Conservation (phyloP, 2,888 invertebrate species). For the Meteorus colon region DNA sequence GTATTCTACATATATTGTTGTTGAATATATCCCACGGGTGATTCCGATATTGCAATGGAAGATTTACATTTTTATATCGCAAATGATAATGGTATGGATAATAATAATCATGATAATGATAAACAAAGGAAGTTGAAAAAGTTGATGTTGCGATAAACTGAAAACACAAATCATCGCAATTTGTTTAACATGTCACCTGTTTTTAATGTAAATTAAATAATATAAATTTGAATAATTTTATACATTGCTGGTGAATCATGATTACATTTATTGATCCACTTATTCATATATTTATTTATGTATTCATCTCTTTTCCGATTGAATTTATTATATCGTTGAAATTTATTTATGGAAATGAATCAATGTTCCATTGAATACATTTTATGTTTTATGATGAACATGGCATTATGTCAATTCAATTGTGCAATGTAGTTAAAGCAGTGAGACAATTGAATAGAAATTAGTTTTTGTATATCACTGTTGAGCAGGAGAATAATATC, state of each 20-base stretch:
- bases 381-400: background rate
- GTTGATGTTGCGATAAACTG: background rate
- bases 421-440: background rate
- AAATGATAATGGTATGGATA: conserved; percentile 28
- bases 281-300: too few relatives aligned
- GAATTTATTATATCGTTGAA: background rate
- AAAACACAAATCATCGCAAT: background rate
- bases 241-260: background rate
- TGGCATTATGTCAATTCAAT: conserved; percentile 26
- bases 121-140: conserved; percentile 10
- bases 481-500: too few relatives aligned
- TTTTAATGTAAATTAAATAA: background rate
- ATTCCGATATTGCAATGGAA: conserved; percentile 16
- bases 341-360: conserved; percentile 12
- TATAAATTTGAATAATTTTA: background rate
- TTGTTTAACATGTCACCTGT: background rate
- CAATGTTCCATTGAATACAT: background rate
- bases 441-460: too few relatives aligned
- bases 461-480: too few relatives aligned
- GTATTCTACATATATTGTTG: background rate
- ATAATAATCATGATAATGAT: background rate
- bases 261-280: background rate
- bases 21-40: conserved; percentile 36
- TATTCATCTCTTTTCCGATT: too few relatives aligned
- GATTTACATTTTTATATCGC: conserved; percentile 30